phyloP scores from a whole-genome alignment of 1,140 invertebrate species.

The Tetragonula clypearis region DNA sequence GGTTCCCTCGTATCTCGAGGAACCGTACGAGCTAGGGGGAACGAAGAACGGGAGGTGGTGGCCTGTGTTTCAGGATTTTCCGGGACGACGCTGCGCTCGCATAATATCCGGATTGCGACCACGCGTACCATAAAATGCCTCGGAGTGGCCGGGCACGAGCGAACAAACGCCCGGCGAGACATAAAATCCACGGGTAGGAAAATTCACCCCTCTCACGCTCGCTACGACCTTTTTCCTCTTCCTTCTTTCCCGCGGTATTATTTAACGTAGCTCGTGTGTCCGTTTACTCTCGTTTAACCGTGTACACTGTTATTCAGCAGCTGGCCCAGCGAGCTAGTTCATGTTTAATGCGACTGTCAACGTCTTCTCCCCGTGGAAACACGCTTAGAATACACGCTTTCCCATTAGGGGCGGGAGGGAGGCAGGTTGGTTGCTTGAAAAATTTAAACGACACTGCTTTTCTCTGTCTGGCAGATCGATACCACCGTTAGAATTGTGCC shows the following conservation, averaged over 20 bases:
- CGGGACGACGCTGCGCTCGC: conserved; percentile 62
- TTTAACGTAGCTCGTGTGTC: conserved; percentile 46
- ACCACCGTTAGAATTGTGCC: background rate
- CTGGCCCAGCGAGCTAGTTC: background rate
- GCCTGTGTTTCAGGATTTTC: conserved; percentile 47
- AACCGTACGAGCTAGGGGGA: background rate
- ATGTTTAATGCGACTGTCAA: conserved; percentile 16
- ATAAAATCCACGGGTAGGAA: conserved; percentile 60
- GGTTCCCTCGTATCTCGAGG: conserved; percentile 35
- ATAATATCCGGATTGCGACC: conserved; percentile 68
- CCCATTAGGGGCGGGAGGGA: background rate
- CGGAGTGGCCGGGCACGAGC: conserved; percentile 27
- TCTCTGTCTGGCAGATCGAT: background rate
- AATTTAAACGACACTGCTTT: background rate
- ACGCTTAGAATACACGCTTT: background rate
- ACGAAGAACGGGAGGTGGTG: conserved; percentile 16
- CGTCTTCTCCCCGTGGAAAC: background rate
- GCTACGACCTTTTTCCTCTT: background rate
- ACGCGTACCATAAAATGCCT: conserved; percentile 70
- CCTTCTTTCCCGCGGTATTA: conserved; percentile 4
- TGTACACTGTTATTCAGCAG: conserved; percentile 40
- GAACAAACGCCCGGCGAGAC: conserved; percentile 55
- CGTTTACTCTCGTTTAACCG: conserved; percentile 33
- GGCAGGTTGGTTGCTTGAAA: background rate
- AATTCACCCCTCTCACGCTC: conserved; percentile 38